Conservation (phyloP, 2,888 invertebrate genomes). For the Nomada fabriciana region DNA sequence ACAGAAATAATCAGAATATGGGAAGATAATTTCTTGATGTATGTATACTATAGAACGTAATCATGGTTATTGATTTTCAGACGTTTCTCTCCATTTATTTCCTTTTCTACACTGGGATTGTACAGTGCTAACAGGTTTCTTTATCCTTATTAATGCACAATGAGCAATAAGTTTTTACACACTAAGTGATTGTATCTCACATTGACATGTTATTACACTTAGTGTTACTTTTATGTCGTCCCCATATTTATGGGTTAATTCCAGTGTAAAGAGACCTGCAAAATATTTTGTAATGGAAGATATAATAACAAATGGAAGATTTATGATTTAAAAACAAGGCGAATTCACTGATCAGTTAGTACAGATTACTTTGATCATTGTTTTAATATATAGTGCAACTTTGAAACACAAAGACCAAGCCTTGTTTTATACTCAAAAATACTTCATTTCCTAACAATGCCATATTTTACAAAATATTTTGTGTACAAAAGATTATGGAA, state of each 20-base stretch:
- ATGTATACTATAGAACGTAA: slow-evolving; percentile 41
- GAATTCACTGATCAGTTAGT: not conserved
- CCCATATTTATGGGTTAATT: slow-evolving; percentile 39
- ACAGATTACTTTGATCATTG: not conserved
- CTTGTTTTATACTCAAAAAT: slow-evolving; percentile 20
- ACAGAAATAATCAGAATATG: not conserved
- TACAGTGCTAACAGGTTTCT: slow-evolving; percentile 81
- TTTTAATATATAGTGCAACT: not conserved
- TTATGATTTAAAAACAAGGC: slow-evolving; percentile 7
- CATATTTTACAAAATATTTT: slow-evolving; percentile 20
- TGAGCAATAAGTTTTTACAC: slow-evolving; percentile 42
- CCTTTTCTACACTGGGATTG: slow-evolving; percentile 82
- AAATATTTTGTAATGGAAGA: slow-evolving; percentile 8
- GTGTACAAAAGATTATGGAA: slow-evolving; percentile 6
- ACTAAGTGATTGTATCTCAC: slow-evolving; percentile 8
- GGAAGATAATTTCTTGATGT: not conserved
- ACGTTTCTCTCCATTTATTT: slow-evolving; percentile 81
- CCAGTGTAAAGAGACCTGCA: slow-evolving; percentile 16
- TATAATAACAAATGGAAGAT: not conserved
- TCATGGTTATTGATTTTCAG: slow-evolving; percentile 76
- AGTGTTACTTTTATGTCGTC: slow-evolving; percentile 21
- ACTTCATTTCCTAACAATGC: slow-evolving; percentile 6
- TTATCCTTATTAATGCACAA: slow-evolving; percentile 64
- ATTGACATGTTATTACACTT: slow-evolving; percentile 23
- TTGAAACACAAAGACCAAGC: not conserved